phyloP scores from a whole-genome alignment of 1,140 invertebrate species.

The Eriosoma lanigerum region DNA sequence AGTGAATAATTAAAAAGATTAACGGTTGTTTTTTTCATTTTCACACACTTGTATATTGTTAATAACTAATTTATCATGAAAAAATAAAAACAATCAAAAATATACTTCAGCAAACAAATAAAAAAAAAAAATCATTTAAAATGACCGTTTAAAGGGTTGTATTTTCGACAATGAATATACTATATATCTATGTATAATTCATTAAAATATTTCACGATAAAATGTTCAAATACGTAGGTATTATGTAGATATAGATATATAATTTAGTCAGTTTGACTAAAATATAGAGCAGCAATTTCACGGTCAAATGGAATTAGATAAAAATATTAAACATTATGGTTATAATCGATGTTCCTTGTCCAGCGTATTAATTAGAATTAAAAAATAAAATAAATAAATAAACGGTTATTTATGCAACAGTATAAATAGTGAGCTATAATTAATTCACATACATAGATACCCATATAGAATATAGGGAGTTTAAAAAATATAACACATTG shows the following conservation, averaged over 20 bases:
- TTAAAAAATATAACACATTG: too few relatives aligned
- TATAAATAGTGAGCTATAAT: background rate
- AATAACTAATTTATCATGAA: background rate
- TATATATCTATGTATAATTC: too few relatives aligned
- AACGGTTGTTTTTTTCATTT: background rate
- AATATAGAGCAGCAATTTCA: constrained; percentile 30
- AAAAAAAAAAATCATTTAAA: background rate
- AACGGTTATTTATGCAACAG: constrained; percentile 11
- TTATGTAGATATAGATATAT: background rate
- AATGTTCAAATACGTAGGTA: background rate
- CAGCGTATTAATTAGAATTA: constrained; percentile 28
- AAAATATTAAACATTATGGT: constrained; percentile 4
- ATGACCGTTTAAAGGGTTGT: constrained; percentile 4
- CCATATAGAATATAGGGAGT: too few relatives aligned
- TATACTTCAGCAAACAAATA: background rate
- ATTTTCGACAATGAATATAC: background rate
- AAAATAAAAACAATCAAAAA: background rate
- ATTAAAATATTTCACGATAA: too few relatives aligned
- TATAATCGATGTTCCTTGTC: constrained; percentile 5
- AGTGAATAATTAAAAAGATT: background rate
- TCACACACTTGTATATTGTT: background rate
- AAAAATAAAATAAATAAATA: constrained; percentile 12
- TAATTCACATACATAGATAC: background rate
- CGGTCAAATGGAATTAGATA: constrained; percentile 28
- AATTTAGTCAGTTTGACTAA: background rate